A percentile compares a stretch with the other conserved stretches of the same genome.
These are phyloP conservation scores for Gobionotothen gibberifrons DNA, from an alignment of 2,797 vertebrate species.

Conservation along the genomic window DNA sequence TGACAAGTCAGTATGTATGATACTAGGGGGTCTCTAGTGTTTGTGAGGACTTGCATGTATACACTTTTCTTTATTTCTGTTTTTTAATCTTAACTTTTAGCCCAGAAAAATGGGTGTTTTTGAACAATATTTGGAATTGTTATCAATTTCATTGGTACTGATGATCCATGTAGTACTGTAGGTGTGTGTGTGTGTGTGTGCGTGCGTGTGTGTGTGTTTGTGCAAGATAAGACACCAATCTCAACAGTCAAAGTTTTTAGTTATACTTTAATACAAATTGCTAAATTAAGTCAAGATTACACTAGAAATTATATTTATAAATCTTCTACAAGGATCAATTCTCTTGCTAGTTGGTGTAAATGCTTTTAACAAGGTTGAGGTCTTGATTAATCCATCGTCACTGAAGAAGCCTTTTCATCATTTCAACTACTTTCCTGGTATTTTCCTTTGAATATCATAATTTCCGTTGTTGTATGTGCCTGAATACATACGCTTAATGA, in stretches of 20 bases:
- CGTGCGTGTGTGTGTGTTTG: slow-evolving; percentile 46
- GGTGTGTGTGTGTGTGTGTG: slow-evolving; percentile 48
- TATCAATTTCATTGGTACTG: slow-evolving; percentile 71
- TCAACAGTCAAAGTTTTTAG: slow-evolving; percentile 44
- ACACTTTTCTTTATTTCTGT: slow-evolving; percentile 67
- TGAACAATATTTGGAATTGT: slow-evolving; percentile 68
- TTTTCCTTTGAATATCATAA: slow-evolving; percentile 55
- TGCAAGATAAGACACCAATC: slow-evolving; percentile 66
- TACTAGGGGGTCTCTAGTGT: slow-evolving; percentile 70
- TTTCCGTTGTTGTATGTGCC: slow-evolving; percentile 83
- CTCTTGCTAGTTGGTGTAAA: slow-evolving; percentile 67
- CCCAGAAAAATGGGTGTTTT: slow-evolving; percentile 66
- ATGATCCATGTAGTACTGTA: slow-evolving; percentile 75
- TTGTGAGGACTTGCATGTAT: slow-evolving; percentile 82
- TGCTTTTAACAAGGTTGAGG: slow-evolving; percentile 60
- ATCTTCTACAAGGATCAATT: slow-evolving; percentile 46
- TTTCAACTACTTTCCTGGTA: slow-evolving; percentile 53
- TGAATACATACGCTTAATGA: slow-evolving; percentile 86
- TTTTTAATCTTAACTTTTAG: slow-evolving; percentile 68
- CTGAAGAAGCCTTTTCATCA: slow-evolving; percentile 57
- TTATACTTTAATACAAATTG: slow-evolving; percentile 43
- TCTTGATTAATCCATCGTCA: slow-evolving; percentile 55
- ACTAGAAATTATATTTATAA: slow-evolving; percentile 44
- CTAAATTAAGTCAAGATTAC: slow-evolving; percentile 44
- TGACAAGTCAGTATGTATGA: slow-evolving; percentile 83